Base-by-base conservation (phyloP, 2,888 invertebrate species). In the Halictus quadricinctus region DNA sequence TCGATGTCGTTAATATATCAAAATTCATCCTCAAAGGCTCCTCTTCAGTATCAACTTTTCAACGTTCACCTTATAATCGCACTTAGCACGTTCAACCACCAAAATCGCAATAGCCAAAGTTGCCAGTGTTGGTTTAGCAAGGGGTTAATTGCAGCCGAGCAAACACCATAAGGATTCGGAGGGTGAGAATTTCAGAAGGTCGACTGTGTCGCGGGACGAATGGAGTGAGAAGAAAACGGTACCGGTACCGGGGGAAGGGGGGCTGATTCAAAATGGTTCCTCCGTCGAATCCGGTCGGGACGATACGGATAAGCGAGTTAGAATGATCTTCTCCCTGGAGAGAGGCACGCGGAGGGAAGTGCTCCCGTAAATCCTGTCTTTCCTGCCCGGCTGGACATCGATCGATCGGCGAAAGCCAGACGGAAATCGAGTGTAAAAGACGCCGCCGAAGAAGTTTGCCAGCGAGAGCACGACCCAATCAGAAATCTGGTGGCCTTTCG, bases 251-350 rank as follows among this genome's bases (percentile, higher is more conserved):
- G 54, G 54, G 54, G 21, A 7, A 21, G 50, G 21, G 66, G 60
- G 79, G 10, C 72, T 69, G 72, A 72, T 72, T 74, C 80, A 81
- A 89, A 85, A 89, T 87, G 80, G 81, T 85, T 81, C 54, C 82
- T 80, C 66, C 75, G 69, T 58, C 48, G 74, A 43, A 29, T 60
- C 73, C 72, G 58, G 77, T 25, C 58, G 74, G 41, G 73, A 60
- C 80, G 76, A 73, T 73, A 48, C 72, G 69, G 64, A 43, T 64
- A 70, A 81, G 7, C 46, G 64, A 43, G 75, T 72, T 18, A 18
- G 58, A 43, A 81, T 18, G 29, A 85, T 80, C 64, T 48, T 72
- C 25, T 60, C 21, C 36, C 58, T 6, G 12, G 50, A 41, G 69
- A 29, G 10, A 21, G n/a, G 2, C 36, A 36, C 12, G 21, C 18